Conservation (phyloP, 1,140 invertebrate genomes). For the Pachyrhynchus sulphureomaculatus region DNA sequence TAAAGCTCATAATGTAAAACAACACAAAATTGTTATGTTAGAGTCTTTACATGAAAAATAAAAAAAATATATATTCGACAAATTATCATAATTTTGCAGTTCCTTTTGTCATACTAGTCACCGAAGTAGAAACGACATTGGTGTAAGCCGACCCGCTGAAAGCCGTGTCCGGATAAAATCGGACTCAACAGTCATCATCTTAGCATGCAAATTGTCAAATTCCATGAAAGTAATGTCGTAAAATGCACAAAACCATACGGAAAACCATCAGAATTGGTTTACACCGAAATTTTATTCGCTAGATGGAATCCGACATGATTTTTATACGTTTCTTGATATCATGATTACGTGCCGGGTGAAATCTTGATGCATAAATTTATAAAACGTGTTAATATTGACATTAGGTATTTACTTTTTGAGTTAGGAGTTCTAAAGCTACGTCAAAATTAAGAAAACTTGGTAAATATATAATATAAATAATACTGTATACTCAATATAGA, state of each 20-base stretch:
- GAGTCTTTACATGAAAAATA: too few species aligned
- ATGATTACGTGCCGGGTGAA: neutral
- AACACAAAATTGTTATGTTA: too few species aligned
- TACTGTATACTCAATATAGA: too few species aligned
- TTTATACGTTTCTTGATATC: neutral
- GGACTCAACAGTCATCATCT: neutral
- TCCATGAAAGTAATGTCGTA: conserved; percentile 1
- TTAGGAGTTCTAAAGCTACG: too few species aligned
- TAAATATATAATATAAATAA: too few species aligned
- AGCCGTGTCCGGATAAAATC: neutral
- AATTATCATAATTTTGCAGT: neutral
- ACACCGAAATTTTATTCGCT: neutral
- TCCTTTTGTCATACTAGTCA: neutral
- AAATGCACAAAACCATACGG: conserved; percentile 3
- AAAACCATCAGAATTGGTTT: neutral
- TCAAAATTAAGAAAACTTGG: too few species aligned
- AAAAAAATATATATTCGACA: too few species aligned
- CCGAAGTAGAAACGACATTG: neutral
- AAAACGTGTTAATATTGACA: neutral
- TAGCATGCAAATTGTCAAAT: conserved; percentile 9
- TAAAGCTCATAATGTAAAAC: too few species aligned
- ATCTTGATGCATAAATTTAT: neutral
- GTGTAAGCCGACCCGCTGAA: neutral
- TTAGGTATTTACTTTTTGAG: too few species aligned
- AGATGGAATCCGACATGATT: too few species aligned